Base-by-base conservation (phyloP, 2,797 vertebrate species). In the Pteronotus mesoamericanus region DNA sequence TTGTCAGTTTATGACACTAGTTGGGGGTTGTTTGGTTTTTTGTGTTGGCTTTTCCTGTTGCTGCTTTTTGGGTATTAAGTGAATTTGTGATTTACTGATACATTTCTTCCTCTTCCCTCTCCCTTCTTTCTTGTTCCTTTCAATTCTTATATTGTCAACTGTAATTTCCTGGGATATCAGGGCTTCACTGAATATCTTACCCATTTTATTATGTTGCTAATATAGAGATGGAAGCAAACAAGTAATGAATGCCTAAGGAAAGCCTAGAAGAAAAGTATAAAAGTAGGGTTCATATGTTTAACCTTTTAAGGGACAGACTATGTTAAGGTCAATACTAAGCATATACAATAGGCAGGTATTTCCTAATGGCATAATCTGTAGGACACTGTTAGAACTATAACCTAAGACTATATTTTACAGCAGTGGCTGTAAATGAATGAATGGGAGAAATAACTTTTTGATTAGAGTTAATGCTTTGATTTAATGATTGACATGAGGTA, bases 91-190 rank as follows among this genome's bases (percentile, higher is more conserved):
- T 75, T 93, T 78, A 75, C 48, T 55, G 9, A 86, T 74, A 2
- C 0, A 42, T 59, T 74, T 64, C 32, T 5, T 24, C 0, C 11
- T 91, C 39, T 71, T 57, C 5, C 21, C 24, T 80, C 29, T 19
- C 37, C 46, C 3, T 34, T 53, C 4, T 86, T 26, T 22, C 55
- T 95, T 89, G 72, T 77, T 95, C 9, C 34, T 87, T 89, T 94
- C 18, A 97, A 0, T 77, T 48, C 18, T 93, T 21, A 85, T 89
- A 26, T 6, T 59, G 86, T 91, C 5, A 77, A 1, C 78, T 96
- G 16, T 61, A 46, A 90, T 84, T 87, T 91, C 44, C n/a, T 93
- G 51, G 19, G 92, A 69, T 96, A 95, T 96, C 11, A 72, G 44
- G 46, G 34, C 11, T 86, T 75, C 10, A 29, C 29, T 82, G 94